These are phyloP conservation scores for Drosophila lowei DNA, from an alignment of 1,140 invertebrate species.

Conservation along the genomic window DNA sequence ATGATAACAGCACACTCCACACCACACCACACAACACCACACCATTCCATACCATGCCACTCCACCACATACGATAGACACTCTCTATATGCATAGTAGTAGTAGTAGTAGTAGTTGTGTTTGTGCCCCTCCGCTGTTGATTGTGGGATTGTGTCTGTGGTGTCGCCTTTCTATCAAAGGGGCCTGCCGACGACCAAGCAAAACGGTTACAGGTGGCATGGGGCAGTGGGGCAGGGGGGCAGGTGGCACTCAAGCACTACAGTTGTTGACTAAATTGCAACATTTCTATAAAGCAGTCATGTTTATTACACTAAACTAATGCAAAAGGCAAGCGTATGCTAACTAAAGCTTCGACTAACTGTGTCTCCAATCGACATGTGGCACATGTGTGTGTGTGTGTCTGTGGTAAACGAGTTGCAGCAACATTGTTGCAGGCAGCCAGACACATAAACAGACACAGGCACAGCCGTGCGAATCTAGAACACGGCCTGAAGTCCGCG, in stretches of 20 bases:
- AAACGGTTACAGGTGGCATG: too few species aligned
- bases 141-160: too few species aligned
- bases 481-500: conserved; percentile 44
- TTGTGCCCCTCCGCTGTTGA: too few species aligned
- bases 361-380: conserved; percentile 25
- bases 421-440: conserved; percentile 59
- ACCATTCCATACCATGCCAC: conserved; percentile 12
- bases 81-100: too few species aligned
- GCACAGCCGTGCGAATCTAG: conserved; percentile 42
- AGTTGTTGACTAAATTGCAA: conserved; percentile 59
- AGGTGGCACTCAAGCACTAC: conserved; percentile 15
- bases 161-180: too few species aligned
- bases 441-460: too few species aligned
- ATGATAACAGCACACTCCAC: conserved; percentile 64
- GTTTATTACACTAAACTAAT: conserved; percentile 71
- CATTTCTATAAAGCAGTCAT: conserved; percentile 68
- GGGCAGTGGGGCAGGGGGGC: neutral
- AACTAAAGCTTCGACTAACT: conserved; percentile 36
- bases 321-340: conserved; percentile 32
- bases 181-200: neutral
- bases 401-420: conserved; percentile 58
- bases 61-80: too few species aligned
- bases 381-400: conserved; percentile 8
- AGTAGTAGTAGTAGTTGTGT: too few species aligned
- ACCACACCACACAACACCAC: conserved; percentile 23